phyloP scores from a whole-genome alignment of 2,888 invertebrate species.

The Hypomecis punctinalis region DNA sequence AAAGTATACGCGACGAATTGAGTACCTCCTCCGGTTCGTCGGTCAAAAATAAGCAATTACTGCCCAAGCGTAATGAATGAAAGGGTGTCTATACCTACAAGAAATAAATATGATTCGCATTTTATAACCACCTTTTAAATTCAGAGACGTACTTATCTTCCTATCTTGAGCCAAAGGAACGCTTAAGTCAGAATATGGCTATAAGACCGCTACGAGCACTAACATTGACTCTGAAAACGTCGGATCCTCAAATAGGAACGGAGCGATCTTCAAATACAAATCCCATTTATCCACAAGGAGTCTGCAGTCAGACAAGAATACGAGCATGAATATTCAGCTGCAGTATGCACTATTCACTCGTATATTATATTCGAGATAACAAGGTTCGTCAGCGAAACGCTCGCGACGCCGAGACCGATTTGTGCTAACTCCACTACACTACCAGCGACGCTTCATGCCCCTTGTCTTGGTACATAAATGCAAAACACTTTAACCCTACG shows the following conservation, averaged over 20 bases:
- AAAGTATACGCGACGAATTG: too few relatives aligned
- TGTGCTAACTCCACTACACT: constrained; percentile 61
- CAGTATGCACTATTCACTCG: constrained; percentile 58
- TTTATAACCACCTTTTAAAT: too few relatives aligned
- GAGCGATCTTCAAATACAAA: constrained; percentile 45
- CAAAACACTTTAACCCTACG: constrained; percentile 27
- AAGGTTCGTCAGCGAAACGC: constrained; percentile 80
- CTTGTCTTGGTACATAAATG: constrained; percentile 63
- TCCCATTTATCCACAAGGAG: constrained; percentile 47
- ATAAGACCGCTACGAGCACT: constrained; percentile 16
- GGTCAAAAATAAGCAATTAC: too few relatives aligned
- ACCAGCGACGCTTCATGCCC: constrained; percentile 43
- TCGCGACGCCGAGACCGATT: constrained; percentile 56
- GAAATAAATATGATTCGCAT: neutral
- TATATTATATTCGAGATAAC: constrained; percentile 76
- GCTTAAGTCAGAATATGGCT: neutral
- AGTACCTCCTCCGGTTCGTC: too few relatives aligned
- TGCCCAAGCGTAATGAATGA: too few relatives aligned
- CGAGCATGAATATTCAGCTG: constrained; percentile 78
- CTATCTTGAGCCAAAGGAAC: too few relatives aligned
- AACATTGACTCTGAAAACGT: constrained; percentile 36
- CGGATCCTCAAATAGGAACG: constrained; percentile 36
- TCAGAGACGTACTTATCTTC: too few relatives aligned
- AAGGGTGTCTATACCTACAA: too few relatives aligned
- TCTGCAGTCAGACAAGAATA: constrained; percentile 57